phyloP scores from a whole-genome alignment of 2,113 vertebrate genomes.

The Epinephelus cyanopodus region DNA sequence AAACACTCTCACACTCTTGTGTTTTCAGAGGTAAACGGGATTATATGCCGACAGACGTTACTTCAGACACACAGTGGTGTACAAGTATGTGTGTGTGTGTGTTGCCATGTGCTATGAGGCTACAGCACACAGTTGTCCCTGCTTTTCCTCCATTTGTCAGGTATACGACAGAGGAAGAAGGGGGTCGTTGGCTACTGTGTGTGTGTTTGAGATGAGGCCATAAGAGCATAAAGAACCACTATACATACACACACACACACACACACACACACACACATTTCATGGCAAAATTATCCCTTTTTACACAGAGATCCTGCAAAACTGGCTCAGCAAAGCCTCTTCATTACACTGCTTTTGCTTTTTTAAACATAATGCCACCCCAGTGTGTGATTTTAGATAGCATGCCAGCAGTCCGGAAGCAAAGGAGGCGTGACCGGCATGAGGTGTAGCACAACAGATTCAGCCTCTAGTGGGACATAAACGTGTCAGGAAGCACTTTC shows the following conservation, averaged over 20 bases:
- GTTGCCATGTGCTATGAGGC: conserved; percentile 9
- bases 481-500: no score
- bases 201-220: not conserved
- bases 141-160: conserved; percentile 16
- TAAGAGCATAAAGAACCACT: not conserved
- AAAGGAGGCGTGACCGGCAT: no score
- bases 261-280: not conserved
- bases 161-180: conserved; percentile 3
- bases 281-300: no score
- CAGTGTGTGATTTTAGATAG: no score
- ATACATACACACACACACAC: not conserved
- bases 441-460: no score
- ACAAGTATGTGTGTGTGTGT: conserved; percentile 14
- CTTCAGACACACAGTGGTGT: conserved; percentile 20
- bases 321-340: no score
- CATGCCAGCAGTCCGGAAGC: no score
- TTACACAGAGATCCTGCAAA: no score
- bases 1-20: conserved; percentile 20
- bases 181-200: not conserved
- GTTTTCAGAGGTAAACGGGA: conserved; percentile 58
- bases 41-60: conserved; percentile 42
- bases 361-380: no score
- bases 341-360: no score
- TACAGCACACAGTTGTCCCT: conserved; percentile 28
- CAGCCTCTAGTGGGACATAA: no score